Percentiles rank a stretch among this genome's conserved stretches.
Evolutionary conservation across 1,140 invertebrate genomes (phyloP).

Genomic region (Belonocnema kinseyi): DNA sequence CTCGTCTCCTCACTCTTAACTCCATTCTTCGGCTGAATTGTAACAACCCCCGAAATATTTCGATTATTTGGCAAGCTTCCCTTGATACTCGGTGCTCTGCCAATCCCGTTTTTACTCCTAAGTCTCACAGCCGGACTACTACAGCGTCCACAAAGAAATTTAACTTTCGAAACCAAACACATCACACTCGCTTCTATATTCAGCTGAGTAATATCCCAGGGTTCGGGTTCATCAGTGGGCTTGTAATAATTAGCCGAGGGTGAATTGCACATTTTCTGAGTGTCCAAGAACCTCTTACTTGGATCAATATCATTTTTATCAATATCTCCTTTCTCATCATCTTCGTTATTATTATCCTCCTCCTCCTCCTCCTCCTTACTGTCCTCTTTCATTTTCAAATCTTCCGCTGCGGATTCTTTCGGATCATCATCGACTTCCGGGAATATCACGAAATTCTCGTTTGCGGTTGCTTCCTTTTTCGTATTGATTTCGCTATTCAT

Average conservation of each 20-base stretch:
- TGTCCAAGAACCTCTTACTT: conserved; percentile 80
- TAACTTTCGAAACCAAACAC: conserved; percentile 88
- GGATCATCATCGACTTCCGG: conserved; percentile 69
- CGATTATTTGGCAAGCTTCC: conserved; percentile 62
- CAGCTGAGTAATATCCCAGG: conserved; percentile 90
- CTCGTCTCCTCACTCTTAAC: conserved; percentile 69
- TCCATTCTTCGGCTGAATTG: conserved; percentile 71
- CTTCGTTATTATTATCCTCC: conserved; percentile 56
- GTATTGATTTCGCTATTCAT: conserved; percentile 60
- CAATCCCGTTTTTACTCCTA: conserved; percentile 71
- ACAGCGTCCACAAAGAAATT: conserved; percentile 84
- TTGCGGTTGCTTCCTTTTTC: conserved; percentile 40
- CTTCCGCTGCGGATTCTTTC: conserved; percentile 49
- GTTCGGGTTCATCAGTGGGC: conserved; percentile 89
- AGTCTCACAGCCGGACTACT: conserved; percentile 83
- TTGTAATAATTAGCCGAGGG: conserved; percentile 89
- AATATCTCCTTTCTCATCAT: conserved; percentile 58
- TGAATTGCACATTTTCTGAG: conserved; percentile 84
- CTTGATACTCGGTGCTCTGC: conserved; percentile 66
- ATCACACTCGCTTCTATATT: conserved; percentile 94
- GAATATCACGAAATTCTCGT: conserved; percentile 72
- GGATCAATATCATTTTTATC: conserved; percentile 61
- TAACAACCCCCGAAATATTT: conserved; percentile 63
- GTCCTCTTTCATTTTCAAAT: conserved; percentile 47
- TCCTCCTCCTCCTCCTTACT: conserved; percentile 47